Conservation (phyloP, 2,888 invertebrate genomes). For the Ypsolopha scabrella region DNA sequence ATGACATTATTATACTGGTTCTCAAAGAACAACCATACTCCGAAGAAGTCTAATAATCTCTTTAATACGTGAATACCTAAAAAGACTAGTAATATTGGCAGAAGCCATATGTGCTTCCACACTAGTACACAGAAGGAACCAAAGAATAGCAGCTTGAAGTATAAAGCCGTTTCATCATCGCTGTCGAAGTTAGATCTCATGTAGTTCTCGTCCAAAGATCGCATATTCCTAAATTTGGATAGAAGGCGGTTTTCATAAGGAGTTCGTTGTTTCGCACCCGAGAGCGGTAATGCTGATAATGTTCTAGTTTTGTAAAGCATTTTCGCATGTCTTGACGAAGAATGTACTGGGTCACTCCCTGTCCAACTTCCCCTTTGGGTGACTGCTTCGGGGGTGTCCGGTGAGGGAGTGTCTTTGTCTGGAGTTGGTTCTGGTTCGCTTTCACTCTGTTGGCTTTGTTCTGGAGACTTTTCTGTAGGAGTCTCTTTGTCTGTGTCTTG, state of each 20-base stretch:
- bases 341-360: conserved; percentile 30
- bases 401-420: conserved; percentile 41
- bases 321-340: conserved; percentile 50
- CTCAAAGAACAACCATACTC: conserved; percentile 60
- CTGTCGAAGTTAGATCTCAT: conserved; percentile 50
- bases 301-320: conserved; percentile 58
- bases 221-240: conserved; percentile 43
- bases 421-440: conserved; percentile 45
- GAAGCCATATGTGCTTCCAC: conserved; percentile 88
- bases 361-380: conserved; percentile 43
- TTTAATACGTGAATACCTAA: conserved; percentile 76
- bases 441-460: conserved; percentile 24
- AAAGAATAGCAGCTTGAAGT: conserved; percentile 83
- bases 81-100: conserved; percentile 83
- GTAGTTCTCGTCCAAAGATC: conserved; percentile 54
- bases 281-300: conserved; percentile 50
- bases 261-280: conserved; percentile 37
- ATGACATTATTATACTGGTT: conserved; percentile 49
- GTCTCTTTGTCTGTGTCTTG: conserved; percentile 15
- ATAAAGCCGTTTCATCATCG: conserved; percentile 75
- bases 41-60: conserved; percentile 58
- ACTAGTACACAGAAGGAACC: conserved; percentile 86
- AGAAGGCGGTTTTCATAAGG: conserved; percentile 45
- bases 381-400: conserved; percentile 35
- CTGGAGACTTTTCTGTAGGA: conserved; percentile 31